Evolutionary conservation across 2,797 vertebrate species (phyloP).

Genomic region (Amniataba percoides): DNA sequence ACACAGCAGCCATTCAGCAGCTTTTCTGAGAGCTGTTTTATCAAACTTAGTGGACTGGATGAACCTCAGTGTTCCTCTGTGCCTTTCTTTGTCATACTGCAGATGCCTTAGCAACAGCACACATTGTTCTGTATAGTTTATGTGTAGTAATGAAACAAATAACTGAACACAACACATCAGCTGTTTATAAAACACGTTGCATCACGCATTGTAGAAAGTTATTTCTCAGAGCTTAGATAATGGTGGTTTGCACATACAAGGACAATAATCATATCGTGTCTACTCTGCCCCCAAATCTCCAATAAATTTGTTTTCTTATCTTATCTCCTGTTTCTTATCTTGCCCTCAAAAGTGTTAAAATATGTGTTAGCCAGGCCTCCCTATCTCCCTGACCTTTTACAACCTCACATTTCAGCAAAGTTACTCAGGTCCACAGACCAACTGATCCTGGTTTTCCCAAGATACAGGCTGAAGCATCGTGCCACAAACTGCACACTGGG

Average conservation of each 20-base stretch:
- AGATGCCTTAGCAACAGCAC: conserved; percentile 22
- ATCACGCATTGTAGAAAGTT: background rate
- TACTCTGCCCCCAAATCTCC: background rate
- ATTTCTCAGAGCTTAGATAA: background rate
- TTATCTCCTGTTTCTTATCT: background rate
- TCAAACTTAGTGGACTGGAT: background rate
- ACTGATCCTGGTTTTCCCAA: too few species aligned
- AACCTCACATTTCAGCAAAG: too few species aligned
- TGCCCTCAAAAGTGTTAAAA: background rate
- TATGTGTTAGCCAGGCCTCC: too few species aligned
- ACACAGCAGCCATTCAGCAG: background rate
- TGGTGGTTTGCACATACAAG: background rate
- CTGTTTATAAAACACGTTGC: background rate
- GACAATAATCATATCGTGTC: too few species aligned
- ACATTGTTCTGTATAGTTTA: background rate
- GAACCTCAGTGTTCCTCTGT: background rate
- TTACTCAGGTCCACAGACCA: too few species aligned
- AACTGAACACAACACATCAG: background rate
- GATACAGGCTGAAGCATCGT: too few species aligned
- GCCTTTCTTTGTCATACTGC: background rate
- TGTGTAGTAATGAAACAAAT: too few species aligned
- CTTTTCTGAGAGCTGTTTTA: background rate
- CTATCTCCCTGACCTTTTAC: too few species aligned
- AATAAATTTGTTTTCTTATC: background rate
- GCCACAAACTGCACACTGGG: too few species aligned